phyloP scores from a whole-genome alignment of 2,888 invertebrate species.

The Lasioglossum malachurum region DNA sequence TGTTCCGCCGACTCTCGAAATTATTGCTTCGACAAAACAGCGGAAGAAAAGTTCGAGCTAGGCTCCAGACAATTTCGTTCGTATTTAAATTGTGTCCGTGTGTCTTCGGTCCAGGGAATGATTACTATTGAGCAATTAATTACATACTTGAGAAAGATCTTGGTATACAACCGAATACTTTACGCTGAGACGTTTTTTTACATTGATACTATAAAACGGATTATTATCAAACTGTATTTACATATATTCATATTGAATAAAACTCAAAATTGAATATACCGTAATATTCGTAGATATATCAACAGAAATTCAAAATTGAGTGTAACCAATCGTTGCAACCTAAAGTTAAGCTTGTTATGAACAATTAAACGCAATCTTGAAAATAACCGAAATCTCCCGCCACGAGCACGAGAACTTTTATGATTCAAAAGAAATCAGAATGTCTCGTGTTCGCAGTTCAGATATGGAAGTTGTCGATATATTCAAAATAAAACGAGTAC shows the following conservation, averaged over 20 bases:
- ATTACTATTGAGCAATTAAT: too few relatives aligned
- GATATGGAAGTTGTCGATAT: not conserved
- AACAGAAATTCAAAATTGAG: not conserved
- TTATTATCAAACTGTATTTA: not conserved
- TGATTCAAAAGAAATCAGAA: not conserved
- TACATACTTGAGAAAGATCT: too few relatives aligned
- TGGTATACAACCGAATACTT: too few relatives aligned
- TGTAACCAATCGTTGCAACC: too few relatives aligned
- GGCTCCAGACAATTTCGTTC: not conserved
- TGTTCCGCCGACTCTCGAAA: constrained; percentile 4
- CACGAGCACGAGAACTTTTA: not conserved
- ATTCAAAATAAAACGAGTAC: not conserved
- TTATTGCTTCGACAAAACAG: not conserved
- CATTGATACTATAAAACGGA: not conserved
- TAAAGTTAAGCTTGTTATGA: not conserved
- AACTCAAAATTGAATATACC: too few relatives aligned
- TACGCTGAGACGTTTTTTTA: not conserved
- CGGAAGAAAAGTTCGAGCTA: not conserved
- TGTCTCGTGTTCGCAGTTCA: not conserved
- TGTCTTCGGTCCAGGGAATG: too few relatives aligned
- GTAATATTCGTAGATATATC: too few relatives aligned
- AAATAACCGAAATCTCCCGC: not conserved
- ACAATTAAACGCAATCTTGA: not conserved
- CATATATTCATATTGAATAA: not conserved
- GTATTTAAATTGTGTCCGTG: not conserved